These are phyloP conservation scores for Drosophila parvula DNA, from an alignment of 1,140 invertebrate genomes.

Conservation along the genomic window DNA sequence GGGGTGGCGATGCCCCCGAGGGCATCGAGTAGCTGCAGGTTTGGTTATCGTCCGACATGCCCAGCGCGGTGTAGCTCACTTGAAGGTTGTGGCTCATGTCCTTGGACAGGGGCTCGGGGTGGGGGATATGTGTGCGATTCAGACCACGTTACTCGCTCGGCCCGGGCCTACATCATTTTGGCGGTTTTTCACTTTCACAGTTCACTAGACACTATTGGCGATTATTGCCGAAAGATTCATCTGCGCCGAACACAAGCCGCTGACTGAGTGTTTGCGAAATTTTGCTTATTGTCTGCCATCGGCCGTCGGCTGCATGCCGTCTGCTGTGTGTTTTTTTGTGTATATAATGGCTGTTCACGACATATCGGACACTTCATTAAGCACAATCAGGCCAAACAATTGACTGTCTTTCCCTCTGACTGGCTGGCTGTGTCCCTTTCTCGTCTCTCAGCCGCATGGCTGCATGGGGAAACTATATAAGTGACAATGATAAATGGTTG, in stretches of 20 bases:
- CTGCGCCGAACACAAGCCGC: constrained; percentile 18
- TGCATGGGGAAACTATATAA: constrained; percentile 22
- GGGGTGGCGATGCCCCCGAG: constrained; percentile 81
- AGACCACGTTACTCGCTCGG: background rate
- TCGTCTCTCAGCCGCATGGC: constrained; percentile 7
- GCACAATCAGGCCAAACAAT: constrained; percentile 70
- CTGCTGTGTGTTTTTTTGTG: constrained; percentile 4
- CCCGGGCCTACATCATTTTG: constrained; percentile 36
- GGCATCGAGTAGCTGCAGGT: constrained; percentile 80
- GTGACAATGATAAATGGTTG: constrained; percentile 69
- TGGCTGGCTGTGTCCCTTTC: constrained; percentile 5
- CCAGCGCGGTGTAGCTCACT: constrained; percentile 83
- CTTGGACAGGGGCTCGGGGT: constrained; percentile 15
- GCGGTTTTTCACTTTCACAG: constrained; percentile 18
- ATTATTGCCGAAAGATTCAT: constrained; percentile 13
- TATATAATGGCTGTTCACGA: constrained; percentile 14
- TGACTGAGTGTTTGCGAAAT: constrained; percentile 22
- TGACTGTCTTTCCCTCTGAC: constrained; percentile 22
- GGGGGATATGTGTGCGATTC: constrained; percentile 60
- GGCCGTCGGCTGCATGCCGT: background rate
- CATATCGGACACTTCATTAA: constrained; percentile 66
- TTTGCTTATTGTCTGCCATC: constrained; percentile 20
- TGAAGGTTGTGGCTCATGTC: constrained; percentile 83
- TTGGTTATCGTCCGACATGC: constrained; percentile 83
- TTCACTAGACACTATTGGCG: constrained; percentile 5